phyloP scores from a whole-genome alignment of 2,113 vertebrate species.

The Melospiza georgiana region DNA sequence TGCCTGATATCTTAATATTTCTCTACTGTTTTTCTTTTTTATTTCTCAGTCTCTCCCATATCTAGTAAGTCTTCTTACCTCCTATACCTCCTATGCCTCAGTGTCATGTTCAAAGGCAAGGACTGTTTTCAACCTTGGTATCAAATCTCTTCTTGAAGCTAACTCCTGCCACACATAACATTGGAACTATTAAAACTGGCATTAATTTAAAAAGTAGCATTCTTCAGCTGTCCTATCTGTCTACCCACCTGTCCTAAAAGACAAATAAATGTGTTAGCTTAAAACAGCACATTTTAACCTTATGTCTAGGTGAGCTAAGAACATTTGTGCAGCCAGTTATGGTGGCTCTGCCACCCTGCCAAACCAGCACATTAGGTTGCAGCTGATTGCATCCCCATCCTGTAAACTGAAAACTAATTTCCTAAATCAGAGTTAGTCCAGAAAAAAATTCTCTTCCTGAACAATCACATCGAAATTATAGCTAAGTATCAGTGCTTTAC shows the following conservation, averaged over 20 bases:
- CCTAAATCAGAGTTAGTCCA: neutral
- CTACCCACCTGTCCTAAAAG: neutral
- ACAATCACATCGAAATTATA: neutral
- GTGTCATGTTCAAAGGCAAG: neutral
- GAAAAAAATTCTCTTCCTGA: neutral
- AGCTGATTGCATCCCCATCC: neutral
- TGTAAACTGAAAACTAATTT: neutral
- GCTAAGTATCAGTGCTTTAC: neutral
- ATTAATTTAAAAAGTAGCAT: neutral
- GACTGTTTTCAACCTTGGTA: neutral
- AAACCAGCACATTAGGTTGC: neutral
- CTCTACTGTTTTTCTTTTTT: neutral
- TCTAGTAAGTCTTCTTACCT: neutral
- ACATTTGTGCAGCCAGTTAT: neutral
- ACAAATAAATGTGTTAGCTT: neutral
- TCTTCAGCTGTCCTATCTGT: neutral
- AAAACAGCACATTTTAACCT: neutral
- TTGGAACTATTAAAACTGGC: neutral
- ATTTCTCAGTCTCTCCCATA: neutral
- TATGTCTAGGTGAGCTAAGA: neutral
- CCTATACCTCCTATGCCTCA: neutral
- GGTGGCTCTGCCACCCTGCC: neutral
- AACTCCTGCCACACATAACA: neutral
- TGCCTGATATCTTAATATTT: neutral
- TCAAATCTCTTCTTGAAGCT: neutral